Evolutionary conservation across 2,113 vertebrate genomes (phyloP).

Genomic region (Erinaceus europaeus): DNA sequence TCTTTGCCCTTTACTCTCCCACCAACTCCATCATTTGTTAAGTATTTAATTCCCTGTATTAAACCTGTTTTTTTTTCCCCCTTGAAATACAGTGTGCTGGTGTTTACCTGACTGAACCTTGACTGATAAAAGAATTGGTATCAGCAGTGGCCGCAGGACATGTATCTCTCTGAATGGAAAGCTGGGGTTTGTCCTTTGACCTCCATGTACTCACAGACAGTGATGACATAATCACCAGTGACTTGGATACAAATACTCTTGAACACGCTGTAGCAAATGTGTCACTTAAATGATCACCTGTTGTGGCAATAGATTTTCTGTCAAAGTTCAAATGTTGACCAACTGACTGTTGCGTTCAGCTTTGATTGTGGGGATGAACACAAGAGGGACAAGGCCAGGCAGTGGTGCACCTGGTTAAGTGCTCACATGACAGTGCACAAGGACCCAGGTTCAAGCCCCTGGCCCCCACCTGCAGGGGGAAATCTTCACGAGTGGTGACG

Average conservation of each 20-base stretch:
- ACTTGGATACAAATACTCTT: background rate
- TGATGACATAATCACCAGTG: background rate
- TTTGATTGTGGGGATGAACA: background rate
- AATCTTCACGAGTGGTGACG: too few relatives aligned
- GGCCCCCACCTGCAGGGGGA: too few relatives aligned
- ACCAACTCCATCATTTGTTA: background rate
- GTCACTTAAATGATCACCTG: conserved; percentile 17
- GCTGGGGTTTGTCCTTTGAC: background rate
- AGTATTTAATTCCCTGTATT: background rate
- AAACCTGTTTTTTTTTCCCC: too few relatives aligned
- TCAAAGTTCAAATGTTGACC: background rate
- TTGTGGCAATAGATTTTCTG: background rate
- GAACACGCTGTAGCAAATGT: background rate
- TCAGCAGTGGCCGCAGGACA: background rate
- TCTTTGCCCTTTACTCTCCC: background rate
- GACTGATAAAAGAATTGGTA: background rate
- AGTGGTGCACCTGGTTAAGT: too few relatives aligned
- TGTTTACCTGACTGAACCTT: background rate
- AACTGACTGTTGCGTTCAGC: background rate
- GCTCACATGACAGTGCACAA: too few relatives aligned
- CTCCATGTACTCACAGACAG: background rate
- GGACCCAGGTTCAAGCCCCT: too few relatives aligned
- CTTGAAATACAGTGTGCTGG: background rate
- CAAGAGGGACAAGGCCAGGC: too few relatives aligned
- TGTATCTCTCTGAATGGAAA: background rate